These are phyloP conservation scores for Digitonthophagus gazella DNA, from an alignment of 2,888 invertebrate species.

Conservation along the genomic window DNA sequence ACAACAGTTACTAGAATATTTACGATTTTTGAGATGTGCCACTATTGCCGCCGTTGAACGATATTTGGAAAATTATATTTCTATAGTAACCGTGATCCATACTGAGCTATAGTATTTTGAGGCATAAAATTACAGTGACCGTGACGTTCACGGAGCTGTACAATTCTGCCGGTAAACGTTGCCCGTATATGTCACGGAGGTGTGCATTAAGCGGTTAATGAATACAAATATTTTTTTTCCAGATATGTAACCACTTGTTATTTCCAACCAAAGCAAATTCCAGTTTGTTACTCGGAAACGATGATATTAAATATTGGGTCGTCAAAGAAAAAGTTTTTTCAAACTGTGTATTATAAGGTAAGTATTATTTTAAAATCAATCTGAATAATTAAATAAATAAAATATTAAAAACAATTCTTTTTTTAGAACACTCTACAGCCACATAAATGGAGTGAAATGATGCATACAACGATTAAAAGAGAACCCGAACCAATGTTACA, in stretches of 20 bases:
- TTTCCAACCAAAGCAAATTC: conserved; percentile 41
- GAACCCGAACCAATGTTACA: conserved; percentile 22
- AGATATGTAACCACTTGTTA: conserved; percentile 46
- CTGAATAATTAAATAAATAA: neutral
- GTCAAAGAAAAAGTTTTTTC: conserved; percentile 37
- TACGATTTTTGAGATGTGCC: no score
- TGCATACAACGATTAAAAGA: conserved; percentile 31
- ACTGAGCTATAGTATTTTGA: no score
- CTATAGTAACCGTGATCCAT: no score
- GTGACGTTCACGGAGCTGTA: no score
- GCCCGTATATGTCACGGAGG: no score
- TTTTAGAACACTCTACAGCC: conserved; percentile 36
- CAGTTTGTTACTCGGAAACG: conserved; percentile 47
- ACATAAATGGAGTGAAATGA: conserved; percentile 36
- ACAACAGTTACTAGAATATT: no score
- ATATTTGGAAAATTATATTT: no score
- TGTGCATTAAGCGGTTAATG: no score
- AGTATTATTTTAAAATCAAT: conserved; percentile 22
- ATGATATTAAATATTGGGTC: conserved; percentile 39
- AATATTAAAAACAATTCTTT: conserved; percentile 7
- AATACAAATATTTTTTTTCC: no score
- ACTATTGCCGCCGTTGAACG: no score
- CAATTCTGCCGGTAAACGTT: no score
- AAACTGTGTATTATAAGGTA: conserved; percentile 39
- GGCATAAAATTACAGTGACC: no score